Conservation (phyloP, 2,113 vertebrate genomes). For the Pseudopipra pipra region DNA sequence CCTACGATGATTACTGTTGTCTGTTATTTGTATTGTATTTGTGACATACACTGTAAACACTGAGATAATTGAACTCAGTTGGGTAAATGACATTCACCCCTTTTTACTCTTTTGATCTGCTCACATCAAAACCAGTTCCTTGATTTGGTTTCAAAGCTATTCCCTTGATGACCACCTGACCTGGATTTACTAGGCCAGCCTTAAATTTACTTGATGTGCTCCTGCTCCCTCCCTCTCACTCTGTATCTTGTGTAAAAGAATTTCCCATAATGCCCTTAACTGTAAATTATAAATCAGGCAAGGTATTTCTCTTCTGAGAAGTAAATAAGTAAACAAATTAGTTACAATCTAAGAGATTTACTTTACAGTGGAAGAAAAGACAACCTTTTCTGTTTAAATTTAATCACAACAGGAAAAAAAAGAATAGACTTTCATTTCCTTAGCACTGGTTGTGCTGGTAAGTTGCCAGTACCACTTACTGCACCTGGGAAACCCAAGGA, state of each 20-base stretch:
- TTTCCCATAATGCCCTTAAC: background rate
- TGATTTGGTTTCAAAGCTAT: conserved; percentile 43
- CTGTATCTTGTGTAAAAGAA: background rate
- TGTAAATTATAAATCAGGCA: background rate
- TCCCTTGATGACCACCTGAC: conserved; percentile 36
- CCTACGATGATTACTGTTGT: background rate
- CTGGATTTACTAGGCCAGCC: conserved; percentile 38
- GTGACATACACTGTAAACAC: background rate
- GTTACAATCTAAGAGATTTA: background rate
- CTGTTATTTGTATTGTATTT: background rate
- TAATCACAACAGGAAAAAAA: conserved; percentile 38
- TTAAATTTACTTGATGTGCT: conserved; percentile 27
- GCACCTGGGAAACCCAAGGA: conserved; percentile 64
- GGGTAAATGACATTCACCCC: background rate
- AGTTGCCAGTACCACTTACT: conserved; percentile 49
- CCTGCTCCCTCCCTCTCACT: background rate
- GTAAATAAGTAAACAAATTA: background rate
- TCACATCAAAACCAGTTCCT: conserved; percentile 33
- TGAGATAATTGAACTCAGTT: background rate
- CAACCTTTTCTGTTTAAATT: conserved; percentile 52
- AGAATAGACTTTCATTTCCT: conserved; percentile 8
- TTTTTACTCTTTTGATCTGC: background rate
- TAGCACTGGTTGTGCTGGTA: background rate
- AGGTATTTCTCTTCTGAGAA: background rate
- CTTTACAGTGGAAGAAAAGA: background rate